Conservation (phyloP, 1,140 invertebrate species). For the Vanessa tameamea region DNA sequence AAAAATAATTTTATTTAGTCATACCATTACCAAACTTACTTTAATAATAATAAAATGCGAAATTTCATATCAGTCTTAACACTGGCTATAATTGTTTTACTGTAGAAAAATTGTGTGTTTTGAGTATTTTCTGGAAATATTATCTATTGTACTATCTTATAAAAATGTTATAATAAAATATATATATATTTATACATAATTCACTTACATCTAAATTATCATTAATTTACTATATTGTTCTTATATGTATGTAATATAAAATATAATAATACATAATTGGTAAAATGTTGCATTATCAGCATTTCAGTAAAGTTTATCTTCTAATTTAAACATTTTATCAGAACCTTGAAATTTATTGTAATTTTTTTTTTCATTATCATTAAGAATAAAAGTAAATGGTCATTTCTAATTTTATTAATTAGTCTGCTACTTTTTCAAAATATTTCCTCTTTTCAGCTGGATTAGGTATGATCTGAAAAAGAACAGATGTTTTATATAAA, state of each 20-base stretch:
- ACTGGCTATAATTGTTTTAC: slow-evolving; percentile 6
- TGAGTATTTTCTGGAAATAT: slow-evolving; percentile 14
- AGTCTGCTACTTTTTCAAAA: slow-evolving; percentile 82
- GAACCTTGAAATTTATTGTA: slow-evolving; percentile 6
- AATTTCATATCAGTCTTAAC: slow-evolving; percentile 22
- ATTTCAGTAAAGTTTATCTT: neutral
- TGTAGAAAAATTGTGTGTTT: slow-evolving; percentile 3
- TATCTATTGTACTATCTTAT: neutral
- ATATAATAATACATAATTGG: neutral
- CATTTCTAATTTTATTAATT: slow-evolving; percentile 23
- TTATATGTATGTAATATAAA: neutral
- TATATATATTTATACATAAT: neutral
- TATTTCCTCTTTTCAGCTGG: slow-evolving; percentile 87
- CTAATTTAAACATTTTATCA: neutral
- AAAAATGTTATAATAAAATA: neutral
- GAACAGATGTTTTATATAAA: neutral
- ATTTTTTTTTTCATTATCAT: neutral
- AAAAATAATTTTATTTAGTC: slow-evolving; percentile 24
- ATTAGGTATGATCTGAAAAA: slow-evolving; percentile 87
- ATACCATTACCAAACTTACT: slow-evolving; percentile 13
- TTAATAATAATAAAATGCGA: slow-evolving; percentile 16
- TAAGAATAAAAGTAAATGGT: neutral
- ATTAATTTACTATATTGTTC: neutral
- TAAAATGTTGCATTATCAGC: slow-evolving; percentile 1
- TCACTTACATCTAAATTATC: neutral